These are phyloP conservation scores for Cyanistes caeruleus DNA, from an alignment of 2,113 vertebrate species.

Conservation along the genomic window DNA sequence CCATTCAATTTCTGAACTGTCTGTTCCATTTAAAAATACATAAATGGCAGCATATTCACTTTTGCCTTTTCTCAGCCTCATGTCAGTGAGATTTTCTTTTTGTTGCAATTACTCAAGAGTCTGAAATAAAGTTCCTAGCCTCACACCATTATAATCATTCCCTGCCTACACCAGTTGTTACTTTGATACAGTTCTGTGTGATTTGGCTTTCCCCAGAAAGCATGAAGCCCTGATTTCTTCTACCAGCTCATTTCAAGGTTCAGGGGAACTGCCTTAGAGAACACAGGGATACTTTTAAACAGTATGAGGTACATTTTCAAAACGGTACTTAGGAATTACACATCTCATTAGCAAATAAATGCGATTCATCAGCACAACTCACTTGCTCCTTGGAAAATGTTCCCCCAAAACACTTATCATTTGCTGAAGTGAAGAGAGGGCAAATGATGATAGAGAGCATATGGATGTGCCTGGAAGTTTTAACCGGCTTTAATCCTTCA, in stretches of 20 bases:
- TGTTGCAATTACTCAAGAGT: background rate
- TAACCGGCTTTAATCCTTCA: background rate
- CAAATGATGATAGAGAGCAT: background rate
- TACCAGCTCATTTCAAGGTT: slow-evolving; percentile 10
- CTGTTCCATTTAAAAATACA: slow-evolving; percentile 17
- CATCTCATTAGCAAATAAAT: slow-evolving; percentile 46
- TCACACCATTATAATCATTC: background rate
- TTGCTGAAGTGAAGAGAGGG: slow-evolving; percentile 10
- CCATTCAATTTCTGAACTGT: slow-evolving; percentile 17
- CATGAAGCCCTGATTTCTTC: background rate
- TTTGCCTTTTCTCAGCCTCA: background rate
- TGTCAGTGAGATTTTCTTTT: background rate
- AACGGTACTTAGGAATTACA: slow-evolving; percentile 17
- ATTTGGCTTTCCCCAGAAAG: background rate
- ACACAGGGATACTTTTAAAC: background rate
- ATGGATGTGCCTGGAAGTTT: background rate
- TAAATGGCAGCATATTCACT: background rate
- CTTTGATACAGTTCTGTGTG: background rate
- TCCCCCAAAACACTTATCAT: background rate
- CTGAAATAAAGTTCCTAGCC: slow-evolving; percentile 25
- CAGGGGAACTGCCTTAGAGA: background rate
- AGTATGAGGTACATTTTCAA: slow-evolving; percentile 15
- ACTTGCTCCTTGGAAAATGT: background rate
- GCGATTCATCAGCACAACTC: background rate
- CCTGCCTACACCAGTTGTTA: background rate